Evolutionary conservation across 2,888 invertebrate genomes (phyloP).

Genomic region (Drosophila demipolita): DNA sequence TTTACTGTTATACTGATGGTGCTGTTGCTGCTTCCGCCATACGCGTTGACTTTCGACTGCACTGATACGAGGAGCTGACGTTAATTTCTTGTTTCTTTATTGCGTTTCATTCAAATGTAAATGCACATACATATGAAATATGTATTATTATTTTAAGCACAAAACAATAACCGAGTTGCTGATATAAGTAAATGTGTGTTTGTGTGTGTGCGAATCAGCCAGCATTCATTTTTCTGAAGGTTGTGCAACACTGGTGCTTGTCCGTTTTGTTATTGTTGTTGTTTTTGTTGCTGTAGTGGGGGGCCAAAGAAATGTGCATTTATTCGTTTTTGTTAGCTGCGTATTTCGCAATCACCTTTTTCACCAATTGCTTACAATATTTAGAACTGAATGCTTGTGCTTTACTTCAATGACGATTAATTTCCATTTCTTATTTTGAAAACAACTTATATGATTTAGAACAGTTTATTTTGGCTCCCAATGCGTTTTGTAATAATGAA

Average conservation of each 20-base stretch:
- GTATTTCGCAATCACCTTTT: slow-evolving; percentile 72
- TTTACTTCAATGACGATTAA: background rate
- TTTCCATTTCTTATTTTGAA: background rate
- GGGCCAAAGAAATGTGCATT: slow-evolving; percentile 43
- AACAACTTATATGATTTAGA: slow-evolving; percentile 14
- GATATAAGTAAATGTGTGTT: slow-evolving; percentile 39
- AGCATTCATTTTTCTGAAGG: slow-evolving; percentile 29
- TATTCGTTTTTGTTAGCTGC: slow-evolving; percentile 37
- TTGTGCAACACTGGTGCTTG: slow-evolving; percentile 68
- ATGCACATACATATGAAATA: slow-evolving; percentile 52
- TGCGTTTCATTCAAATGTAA: slow-evolving; percentile 47
- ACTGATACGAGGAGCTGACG: slow-evolving; percentile 41
- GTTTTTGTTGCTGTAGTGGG: slow-evolving; percentile 33
- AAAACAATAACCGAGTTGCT: slow-evolving; percentile 51
- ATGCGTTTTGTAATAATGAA: slow-evolving; percentile 64
- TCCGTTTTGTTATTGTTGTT: slow-evolving; percentile 52
- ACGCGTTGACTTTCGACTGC: slow-evolving; percentile 31
- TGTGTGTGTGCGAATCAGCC: slow-evolving; percentile 26
- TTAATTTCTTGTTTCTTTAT: slow-evolving; percentile 48
- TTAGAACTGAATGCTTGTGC: background rate
- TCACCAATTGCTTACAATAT: slow-evolving; percentile 26
- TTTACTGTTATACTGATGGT: slow-evolving; percentile 37
- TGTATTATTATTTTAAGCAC: slow-evolving; percentile 58
- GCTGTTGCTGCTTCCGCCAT: slow-evolving; percentile 61
- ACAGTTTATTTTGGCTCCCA: slow-evolving; percentile 41